Evolutionary conservation across 2,797 vertebrate species (phyloP), one percentile per base, ranked within the genome.

Genomic region (Melanotaenia trifasciata): DNA sequence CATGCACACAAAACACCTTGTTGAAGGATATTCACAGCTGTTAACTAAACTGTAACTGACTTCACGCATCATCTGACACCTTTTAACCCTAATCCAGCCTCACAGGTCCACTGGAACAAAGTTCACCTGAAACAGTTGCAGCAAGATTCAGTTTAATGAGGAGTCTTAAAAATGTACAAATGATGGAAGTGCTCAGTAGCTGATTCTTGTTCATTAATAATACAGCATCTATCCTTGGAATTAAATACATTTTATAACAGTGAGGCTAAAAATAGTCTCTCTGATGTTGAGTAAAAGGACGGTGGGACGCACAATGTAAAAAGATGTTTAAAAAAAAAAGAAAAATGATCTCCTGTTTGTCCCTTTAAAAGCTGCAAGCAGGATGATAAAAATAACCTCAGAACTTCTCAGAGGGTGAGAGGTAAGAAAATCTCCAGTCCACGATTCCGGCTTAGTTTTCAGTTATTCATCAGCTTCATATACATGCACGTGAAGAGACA

Each of bases 201-300:
- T 54, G 43, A 26, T 68, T 56, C 20, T 40, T 36, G 40, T 76
- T 80, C 56, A 73, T 76, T 67, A 82, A 68, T 53, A 47, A 83
- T 76, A 61, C 54, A 66, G 64, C 43, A 50, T 22, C 70, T 50
- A 43, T 65, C 60, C 30, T 62, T 56, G n/a, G 30, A 22, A 56
- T 58, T 60, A 57, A 38, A 87, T 56, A 22, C 28, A 16, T 78
- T 72, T 83, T 57, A 72, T 70, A 67, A 51, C 32, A 76, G 64
- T 79, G 13, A 45, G 45, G 58, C 72, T 81, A 70, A 73, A 80
- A 90, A 90, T 85, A 87, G 78, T 69, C 65, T 47, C 70, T 72
- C n/a, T 69, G 78, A 77, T 74, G 68, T 32, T 32, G 36, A 8
- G 22, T 58, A 14, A 47, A 53, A 26, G 50, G 50, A 20, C 18